These are phyloP conservation scores for Thecocarcelia acutangulata DNA, from an alignment of 2,888 invertebrate species.

Conservation along the genomic window DNA sequence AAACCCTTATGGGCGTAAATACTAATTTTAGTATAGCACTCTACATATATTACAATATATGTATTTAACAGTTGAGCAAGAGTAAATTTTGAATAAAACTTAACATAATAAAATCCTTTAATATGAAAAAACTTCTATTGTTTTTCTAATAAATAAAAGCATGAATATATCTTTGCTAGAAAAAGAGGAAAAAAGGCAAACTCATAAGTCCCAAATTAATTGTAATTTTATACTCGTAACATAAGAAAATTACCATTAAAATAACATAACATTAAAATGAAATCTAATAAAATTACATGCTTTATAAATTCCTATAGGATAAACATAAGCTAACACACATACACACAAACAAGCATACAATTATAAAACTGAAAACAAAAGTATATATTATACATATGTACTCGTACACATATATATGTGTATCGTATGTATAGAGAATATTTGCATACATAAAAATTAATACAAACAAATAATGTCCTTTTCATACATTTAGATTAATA, in stretches of 20 bases:
- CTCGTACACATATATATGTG: no score
- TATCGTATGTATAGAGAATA: not conserved
- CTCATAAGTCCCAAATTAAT: slow-evolving; percentile 62
- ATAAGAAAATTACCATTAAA: slow-evolving; percentile 64
- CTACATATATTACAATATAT: not conserved
- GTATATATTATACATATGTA: no score
- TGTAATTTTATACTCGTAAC: slow-evolving; percentile 65
- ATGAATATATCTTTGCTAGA: not conserved
- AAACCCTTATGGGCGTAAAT: no score
- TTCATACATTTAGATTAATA: not conserved
- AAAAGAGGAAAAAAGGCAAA: not conserved
- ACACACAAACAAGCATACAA: not conserved
- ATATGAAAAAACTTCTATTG: slow-evolving; percentile 18
- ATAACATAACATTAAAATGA: slow-evolving; percentile 63
- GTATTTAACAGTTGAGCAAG: slow-evolving; percentile 21
- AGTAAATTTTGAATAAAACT: slow-evolving; percentile 36
- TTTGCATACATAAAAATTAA: slow-evolving; percentile 18
- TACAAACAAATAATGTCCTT: slow-evolving; percentile 25
- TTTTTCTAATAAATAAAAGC: not conserved
- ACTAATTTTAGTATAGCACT: no score
- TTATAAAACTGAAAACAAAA: slow-evolving; percentile 18
- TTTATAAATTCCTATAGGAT: slow-evolving; percentile 65
- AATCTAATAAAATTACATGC: slow-evolving; percentile 68
- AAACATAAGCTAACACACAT: slow-evolving; percentile 32
- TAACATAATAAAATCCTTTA: not conserved